These are phyloP conservation scores for Progne subis DNA, from an alignment of 2,113 vertebrate genomes.

Conservation along the genomic window DNA sequence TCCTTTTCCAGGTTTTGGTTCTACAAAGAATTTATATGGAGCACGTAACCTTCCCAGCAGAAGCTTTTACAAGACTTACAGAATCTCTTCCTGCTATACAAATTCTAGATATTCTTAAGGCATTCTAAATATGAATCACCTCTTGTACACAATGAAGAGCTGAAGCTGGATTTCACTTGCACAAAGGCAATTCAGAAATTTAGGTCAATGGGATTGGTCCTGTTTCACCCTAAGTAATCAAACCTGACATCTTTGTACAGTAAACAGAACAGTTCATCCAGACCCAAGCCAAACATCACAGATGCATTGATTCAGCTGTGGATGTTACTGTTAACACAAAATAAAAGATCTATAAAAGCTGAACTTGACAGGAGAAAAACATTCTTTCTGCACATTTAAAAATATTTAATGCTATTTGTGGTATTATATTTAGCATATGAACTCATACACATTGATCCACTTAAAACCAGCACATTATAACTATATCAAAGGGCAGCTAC, in stretches of 20 bases:
- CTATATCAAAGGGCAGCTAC: neutral
- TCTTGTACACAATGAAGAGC: neutral
- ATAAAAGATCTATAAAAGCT: neutral
- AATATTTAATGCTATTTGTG: neutral
- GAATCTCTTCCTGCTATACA: neutral
- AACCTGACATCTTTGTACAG: neutral
- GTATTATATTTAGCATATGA: neutral
- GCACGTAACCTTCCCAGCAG: neutral
- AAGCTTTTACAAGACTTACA: neutral
- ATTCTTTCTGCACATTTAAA: neutral
- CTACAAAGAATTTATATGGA: neutral
- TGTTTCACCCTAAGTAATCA: slow-evolving; percentile 8
- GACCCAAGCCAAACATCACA: neutral
- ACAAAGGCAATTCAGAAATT: slow-evolving; percentile 27
- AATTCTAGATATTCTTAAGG: neutral
- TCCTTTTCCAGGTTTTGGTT: neutral
- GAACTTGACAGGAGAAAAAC: neutral
- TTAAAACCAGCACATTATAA: neutral
- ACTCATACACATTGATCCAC: neutral
- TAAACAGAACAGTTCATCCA: neutral
- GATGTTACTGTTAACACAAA: neutral
- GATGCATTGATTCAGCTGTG: neutral
- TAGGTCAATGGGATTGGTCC: slow-evolving; percentile 10
- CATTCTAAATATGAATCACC: neutral
- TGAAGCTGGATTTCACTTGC: slow-evolving; percentile 7